A percentile compares a stretch with the other conserved stretches of the same genome.
phyloP scores from a whole-genome alignment of 2,113 vertebrate species.

The Syngnathoides biaculeatus region DNA sequence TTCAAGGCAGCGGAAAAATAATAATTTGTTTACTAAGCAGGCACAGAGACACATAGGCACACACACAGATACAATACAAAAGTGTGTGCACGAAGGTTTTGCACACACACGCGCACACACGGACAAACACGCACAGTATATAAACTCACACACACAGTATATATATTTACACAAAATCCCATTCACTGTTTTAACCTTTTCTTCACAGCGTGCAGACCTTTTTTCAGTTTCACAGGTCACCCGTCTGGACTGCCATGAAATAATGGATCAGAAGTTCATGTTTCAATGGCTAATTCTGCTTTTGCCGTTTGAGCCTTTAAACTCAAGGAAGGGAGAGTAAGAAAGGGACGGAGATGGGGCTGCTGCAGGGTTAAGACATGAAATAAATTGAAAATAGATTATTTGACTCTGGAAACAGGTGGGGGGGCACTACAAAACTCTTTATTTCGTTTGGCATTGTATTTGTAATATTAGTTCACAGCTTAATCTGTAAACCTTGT shows the following conservation, averaged over 20 bases:
- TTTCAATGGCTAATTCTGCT: neutral
- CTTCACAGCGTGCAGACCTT: constrained; percentile 26
- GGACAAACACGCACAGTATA: neutral
- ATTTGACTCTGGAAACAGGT: constrained; percentile 1
- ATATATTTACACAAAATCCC: constrained; percentile 19
- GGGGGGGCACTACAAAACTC: neutral
- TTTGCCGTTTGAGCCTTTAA: neutral
- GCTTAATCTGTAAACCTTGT: neutral
- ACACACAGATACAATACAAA: neutral
- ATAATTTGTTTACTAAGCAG: too few species aligned
- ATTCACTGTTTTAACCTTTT: constrained; percentile 34
- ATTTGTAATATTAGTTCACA: too few species aligned
- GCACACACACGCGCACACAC: neutral
- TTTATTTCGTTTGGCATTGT: neutral
- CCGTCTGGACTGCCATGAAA: constrained; percentile 9
- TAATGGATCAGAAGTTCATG: constrained; percentile 22
- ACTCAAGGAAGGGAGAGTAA: neutral
- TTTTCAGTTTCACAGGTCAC: constrained; percentile 32
- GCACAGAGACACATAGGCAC: neutral
- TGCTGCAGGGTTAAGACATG: neutral
- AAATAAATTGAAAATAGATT: neutral
- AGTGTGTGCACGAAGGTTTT: constrained; percentile 22
- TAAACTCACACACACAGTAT: neutral
- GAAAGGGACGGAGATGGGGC: neutral
- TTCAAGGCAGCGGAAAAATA: constrained; percentile 15